A percentile compares a stretch with the other conserved stretches of the same genome.
These are phyloP conservation scores for Drosophila parabipectinata DNA, from an alignment of 1,140 invertebrate genomes.

Conservation along the genomic window DNA sequence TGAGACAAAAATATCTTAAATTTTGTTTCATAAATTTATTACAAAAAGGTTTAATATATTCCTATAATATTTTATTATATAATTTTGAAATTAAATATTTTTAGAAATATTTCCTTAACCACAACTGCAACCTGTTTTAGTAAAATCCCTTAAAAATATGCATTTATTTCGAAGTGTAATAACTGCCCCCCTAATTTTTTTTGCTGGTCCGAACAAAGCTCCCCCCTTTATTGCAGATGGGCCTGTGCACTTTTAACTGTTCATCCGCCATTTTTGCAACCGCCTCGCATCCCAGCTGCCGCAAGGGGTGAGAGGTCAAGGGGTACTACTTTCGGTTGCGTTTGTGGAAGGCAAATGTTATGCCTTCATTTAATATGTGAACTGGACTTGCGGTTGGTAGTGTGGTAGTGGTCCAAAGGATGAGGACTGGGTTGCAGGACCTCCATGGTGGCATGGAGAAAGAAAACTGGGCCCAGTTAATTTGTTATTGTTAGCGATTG, in stretches of 20 bases:
- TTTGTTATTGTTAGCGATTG: slow-evolving; percentile 73
- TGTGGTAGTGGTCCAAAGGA: background rate
- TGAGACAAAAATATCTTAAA: too few species aligned
- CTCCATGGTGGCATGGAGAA: background rate
- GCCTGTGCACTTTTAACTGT: slow-evolving; percentile 45
- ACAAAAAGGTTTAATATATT: too few species aligned
- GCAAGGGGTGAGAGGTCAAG: slow-evolving; percentile 13
- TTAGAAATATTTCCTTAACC: too few species aligned
- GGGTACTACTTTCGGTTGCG: slow-evolving; percentile 55
- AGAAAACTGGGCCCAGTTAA: slow-evolving; percentile 46
- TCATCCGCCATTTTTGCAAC: slow-evolving; percentile 58
- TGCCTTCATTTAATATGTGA: slow-evolving; percentile 69
- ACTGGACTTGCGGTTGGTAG: slow-evolving; percentile 25
- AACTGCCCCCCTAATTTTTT: background rate
- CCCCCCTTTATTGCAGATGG: background rate
- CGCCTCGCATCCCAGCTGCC: background rate
- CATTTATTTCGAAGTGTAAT: background rate
- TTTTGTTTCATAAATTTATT: too few species aligned
- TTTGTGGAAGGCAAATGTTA: slow-evolving; percentile 56
- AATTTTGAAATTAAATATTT: too few species aligned
- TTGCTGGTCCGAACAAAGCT: background rate
- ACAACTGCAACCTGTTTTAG: too few species aligned
- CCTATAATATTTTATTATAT: too few species aligned
- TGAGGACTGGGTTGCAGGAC: background rate
- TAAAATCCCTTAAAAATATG: too few species aligned